phyloP scores from a whole-genome alignment of 2,888 invertebrate genomes.

The Xanthia togata region DNA sequence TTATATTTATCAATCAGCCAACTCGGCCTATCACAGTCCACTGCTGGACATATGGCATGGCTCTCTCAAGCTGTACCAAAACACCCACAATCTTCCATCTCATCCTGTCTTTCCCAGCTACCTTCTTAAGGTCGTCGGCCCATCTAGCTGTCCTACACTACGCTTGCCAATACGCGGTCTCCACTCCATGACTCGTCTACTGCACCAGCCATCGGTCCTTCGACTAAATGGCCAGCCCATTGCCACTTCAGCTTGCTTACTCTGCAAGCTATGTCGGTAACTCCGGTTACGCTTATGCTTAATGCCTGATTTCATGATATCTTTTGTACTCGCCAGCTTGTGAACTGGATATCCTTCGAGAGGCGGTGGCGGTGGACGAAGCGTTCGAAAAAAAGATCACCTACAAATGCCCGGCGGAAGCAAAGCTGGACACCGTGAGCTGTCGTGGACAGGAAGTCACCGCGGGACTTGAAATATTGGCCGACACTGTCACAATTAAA shows the following conservation, averaged over 20 bases:
- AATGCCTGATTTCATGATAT: background rate
- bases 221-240: background rate
- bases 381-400: background rate
- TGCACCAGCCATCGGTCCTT: background rate
- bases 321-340: constrained; percentile 8
- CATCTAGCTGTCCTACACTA: too few relatives aligned
- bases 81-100: too few relatives aligned
- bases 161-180: background rate
- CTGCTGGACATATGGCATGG: too few relatives aligned
- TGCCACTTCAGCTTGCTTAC: background rate
- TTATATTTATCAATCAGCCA: background rate
- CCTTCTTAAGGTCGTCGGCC: background rate
- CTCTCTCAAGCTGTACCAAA: too few relatives aligned
- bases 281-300: background rate
- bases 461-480: background rate
- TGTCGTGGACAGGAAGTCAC: constrained; percentile 10
- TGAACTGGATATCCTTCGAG: background rate
- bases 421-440: background rate
- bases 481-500: constrained; percentile 6
- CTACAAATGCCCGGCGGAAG: constrained; percentile 5
- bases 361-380: background rate
- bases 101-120: too few relatives aligned
- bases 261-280: background rate
- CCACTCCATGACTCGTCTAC: background rate
- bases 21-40: too few relatives aligned